These are phyloP conservation scores for Ptychadena robeensis DNA, from an alignment of 2,797 vertebrate genomes.

Conservation along the genomic window DNA sequence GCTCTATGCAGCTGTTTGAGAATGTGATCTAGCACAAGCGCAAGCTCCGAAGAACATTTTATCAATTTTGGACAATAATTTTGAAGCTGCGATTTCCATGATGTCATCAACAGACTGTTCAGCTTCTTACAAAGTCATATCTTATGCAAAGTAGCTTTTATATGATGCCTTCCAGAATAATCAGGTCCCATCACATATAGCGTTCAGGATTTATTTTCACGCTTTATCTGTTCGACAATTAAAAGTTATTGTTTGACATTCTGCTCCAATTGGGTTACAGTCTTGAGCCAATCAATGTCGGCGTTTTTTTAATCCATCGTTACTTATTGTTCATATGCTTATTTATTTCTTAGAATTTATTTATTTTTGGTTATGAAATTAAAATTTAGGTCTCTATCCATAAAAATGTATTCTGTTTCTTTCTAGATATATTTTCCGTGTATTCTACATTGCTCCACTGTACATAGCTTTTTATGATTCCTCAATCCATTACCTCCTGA, in stretches of 20 bases:
- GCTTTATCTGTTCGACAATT: constrained; percentile 26
- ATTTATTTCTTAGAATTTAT: constrained; percentile 43
- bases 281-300: neutral
- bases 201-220: constrained; percentile 21
- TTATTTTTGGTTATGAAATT: constrained; percentile 46
- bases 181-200: constrained; percentile 53
- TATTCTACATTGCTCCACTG: neutral
- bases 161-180: constrained; percentile 65
- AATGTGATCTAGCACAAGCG: constrained; percentile 91
- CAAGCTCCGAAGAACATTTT: constrained; percentile 68
- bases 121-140: constrained; percentile 76
- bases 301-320: constrained; percentile 19
- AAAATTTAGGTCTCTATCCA: constrained; percentile 28
- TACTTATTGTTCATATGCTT: constrained; percentile 7
- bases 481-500: too few relatives aligned
- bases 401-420: constrained; percentile 10
- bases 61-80: constrained; percentile 74
- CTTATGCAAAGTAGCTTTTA: constrained; percentile 78
- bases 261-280: neutral
- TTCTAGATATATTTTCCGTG: neutral
- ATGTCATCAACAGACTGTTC: constrained; percentile 76
- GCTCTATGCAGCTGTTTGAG: constrained; percentile 99
- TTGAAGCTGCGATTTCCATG: constrained; percentile 73
- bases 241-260: constrained; percentile 16
- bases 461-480: too few relatives aligned